Percentiles rank a stretch among this genome's conserved stretches.
phyloP scores from a whole-genome alignment of 2,113 vertebrate genomes.

The Empidonax traillii region DNA sequence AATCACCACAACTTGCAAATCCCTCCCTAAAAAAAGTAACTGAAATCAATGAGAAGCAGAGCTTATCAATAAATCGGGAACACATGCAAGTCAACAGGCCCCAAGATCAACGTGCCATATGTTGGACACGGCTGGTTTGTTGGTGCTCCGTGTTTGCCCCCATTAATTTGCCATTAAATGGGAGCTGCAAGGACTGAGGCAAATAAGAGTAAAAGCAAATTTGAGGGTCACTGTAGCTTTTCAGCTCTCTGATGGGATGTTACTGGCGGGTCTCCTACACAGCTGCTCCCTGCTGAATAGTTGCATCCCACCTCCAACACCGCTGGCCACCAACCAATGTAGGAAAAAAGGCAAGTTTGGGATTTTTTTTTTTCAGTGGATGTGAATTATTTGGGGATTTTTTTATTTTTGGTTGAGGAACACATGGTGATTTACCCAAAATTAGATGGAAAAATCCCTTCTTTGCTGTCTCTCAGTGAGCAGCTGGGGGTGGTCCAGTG shows the following conservation, averaged over 20 bases:
- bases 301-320: not conserved
- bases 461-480: not conserved
- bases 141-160: fast-evolving
- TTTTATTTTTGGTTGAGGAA: not conserved
- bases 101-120: fast-evolving
- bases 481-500: not conserved
- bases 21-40: not conserved
- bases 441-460: not conserved
- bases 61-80: not conserved
- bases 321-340: not conserved
- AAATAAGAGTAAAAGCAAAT: not conserved
- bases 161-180: fast-evolving
- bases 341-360: not conserved
- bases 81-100: fast-evolving
- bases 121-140: fast-evolving
- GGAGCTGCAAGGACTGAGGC: not conserved
- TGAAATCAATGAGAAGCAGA: fast-evolving
- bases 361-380: not conserved
- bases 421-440: not conserved
- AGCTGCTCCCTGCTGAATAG: not conserved
- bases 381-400: not conserved
- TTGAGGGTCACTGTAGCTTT: not conserved
- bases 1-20: fast-evolving
- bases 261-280: not conserved
- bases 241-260: not conserved